Conservation (phyloP, 2,113 vertebrate genomes). For the Nannobrachium achirus region DNA sequence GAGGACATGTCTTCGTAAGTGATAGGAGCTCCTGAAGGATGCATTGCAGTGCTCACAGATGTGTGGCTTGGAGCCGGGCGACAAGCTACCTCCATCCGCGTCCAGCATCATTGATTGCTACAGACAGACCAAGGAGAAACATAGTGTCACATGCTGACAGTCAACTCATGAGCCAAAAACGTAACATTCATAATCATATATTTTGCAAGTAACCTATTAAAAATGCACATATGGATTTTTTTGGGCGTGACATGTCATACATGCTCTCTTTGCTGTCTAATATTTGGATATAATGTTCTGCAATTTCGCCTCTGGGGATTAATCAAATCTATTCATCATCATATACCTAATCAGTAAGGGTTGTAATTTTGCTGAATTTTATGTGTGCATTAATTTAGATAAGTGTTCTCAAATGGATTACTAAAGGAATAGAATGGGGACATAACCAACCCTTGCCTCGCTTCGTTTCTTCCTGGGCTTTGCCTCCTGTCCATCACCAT, state of each 20-base stretch:
- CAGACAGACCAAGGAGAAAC: background rate
- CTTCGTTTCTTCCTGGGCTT: conserved; percentile 93
- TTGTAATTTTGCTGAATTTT: background rate
- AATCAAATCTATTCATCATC: too few species aligned
- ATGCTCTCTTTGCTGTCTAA: too few species aligned
- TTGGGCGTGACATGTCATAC: too few species aligned
- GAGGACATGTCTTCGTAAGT: conserved; percentile 95
- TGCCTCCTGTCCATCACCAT: conserved; percentile 94
- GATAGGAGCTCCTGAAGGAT: conserved; percentile 97
- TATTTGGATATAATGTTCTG: too few species aligned
- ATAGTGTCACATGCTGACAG: background rate
- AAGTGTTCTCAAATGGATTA: conserved; percentile 13
- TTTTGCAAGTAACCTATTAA: too few species aligned
- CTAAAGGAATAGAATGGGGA: background rate
- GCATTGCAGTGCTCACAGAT: conserved; percentile 96
- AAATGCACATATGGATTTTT: too few species aligned
- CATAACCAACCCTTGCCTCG: conserved; percentile 77
- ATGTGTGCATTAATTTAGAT: background rate
- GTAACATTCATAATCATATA: too few species aligned
- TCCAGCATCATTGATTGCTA: conserved; percentile 86
- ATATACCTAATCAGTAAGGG: background rate
- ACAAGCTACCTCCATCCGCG: conserved; percentile 85
- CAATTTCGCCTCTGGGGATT: too few species aligned
- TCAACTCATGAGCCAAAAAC: background rate
- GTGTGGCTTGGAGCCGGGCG: conserved; percentile 92